These are phyloP conservation scores for Phainopepla nitens DNA, from an alignment of 2,113 vertebrate species.

Conservation along the genomic window DNA sequence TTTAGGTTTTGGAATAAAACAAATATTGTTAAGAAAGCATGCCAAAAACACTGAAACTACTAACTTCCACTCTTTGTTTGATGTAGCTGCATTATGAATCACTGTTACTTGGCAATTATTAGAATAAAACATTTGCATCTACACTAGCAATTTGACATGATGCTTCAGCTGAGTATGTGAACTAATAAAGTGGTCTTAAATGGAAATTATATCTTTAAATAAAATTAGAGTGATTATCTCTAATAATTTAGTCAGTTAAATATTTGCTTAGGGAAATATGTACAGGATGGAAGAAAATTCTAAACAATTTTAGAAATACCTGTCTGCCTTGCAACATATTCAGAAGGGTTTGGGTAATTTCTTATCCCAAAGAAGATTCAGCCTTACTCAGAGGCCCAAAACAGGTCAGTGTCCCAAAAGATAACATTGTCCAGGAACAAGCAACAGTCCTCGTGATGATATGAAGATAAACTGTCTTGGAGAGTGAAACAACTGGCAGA, in stretches of 20 bases:
- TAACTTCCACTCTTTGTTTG: background rate
- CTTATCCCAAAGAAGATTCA: background rate
- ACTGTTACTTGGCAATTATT: background rate
- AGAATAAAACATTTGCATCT: background rate
- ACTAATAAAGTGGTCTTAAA: slow-evolving; percentile 57
- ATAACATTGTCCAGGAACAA: background rate
- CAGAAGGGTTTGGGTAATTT: background rate
- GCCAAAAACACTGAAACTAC: background rate
- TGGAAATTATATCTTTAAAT: slow-evolving; percentile 36
- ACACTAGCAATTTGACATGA: background rate
- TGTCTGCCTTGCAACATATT: background rate
- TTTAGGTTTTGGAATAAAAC: background rate
- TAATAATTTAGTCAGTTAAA: slow-evolving; percentile 18
- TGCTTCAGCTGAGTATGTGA: slow-evolving; percentile 15
- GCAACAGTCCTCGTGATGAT: background rate
- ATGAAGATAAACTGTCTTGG: background rate
- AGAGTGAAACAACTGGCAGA: background rate
- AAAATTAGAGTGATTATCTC: slow-evolving; percentile 44
- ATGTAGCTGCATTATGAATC: background rate
- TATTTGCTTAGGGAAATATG: background rate
- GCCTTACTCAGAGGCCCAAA: background rate
- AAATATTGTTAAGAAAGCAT: background rate
- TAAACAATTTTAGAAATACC: background rate
- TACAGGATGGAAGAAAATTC: background rate
- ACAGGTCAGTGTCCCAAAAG: background rate